These are phyloP conservation scores for Aphyosemion australe DNA, from an alignment of 2,113 vertebrate genomes.

Conservation along the genomic window DNA sequence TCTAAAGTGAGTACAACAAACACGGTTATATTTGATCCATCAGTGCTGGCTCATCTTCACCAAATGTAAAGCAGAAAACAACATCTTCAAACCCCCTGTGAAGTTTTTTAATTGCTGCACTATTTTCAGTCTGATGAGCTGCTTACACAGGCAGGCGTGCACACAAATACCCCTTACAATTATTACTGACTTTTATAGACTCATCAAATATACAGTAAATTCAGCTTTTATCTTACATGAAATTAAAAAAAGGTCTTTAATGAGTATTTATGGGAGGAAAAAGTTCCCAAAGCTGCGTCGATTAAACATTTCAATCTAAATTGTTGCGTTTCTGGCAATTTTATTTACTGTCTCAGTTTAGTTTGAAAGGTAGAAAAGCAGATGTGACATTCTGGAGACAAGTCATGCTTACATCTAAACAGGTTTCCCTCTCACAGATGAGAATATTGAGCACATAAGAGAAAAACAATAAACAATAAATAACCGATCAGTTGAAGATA, in stretches of 20 bases:
- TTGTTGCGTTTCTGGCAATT: background rate
- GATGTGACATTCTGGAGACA: no score
- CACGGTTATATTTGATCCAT: background rate
- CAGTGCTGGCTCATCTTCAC: background rate
- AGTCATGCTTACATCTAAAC: no score
- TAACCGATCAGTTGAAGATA: no score
- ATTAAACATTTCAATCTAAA: background rate
- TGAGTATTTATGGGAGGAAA: background rate
- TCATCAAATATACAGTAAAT: slow-evolving; percentile 3
- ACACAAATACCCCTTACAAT: slow-evolving; percentile 1
- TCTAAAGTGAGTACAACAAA: background rate
- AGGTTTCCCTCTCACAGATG: no score
- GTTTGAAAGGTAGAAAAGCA: background rate
- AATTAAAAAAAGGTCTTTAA: background rate
- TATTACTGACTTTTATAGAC: slow-evolving; percentile 5
- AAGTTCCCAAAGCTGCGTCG: background rate
- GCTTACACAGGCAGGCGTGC: background rate
- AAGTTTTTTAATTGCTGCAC: background rate
- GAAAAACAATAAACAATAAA: no score
- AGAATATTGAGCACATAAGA: no score
- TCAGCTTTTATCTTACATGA: background rate
- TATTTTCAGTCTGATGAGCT: slow-evolving; percentile 6
- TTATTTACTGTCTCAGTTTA: background rate
- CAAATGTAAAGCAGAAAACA: background rate
- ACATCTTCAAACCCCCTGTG: background rate